Evolutionary conservation across 2,113 vertebrate genomes (phyloP), one percentile per base, ranked within the genome.

Genomic region (Pelecanus crispus): DNA sequence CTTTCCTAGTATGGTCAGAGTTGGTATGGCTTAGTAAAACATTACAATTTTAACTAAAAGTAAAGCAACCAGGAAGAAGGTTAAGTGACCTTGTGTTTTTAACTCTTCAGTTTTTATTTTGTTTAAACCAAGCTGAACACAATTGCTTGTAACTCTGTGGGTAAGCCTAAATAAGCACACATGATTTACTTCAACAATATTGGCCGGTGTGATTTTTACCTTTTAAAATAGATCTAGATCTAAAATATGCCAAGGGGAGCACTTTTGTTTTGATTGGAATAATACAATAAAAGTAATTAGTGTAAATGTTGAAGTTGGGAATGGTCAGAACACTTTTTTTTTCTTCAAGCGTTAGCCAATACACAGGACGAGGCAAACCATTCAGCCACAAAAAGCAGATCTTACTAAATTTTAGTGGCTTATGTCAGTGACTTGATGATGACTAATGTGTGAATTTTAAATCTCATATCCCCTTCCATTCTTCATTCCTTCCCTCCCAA

Each of bases 21-120:
- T 78, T 88, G 92, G 78, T 92, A 81, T 83, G 96, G 94, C 81
- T 49, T 87, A 95, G 74, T 94, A 70, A 97, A 96, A 79, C 72
- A 63, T 81, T 65, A 58, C 44, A 58, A 56, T 86, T 95, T 92
- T 55, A 70, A 70, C 26, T 89, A 65, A 82, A 80, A 53, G 86
- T 79, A 73, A 81, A 91, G 92, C 67, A 95, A 80, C 80, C 63
- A 78, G 96, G 86, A 93, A 93, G 97, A 97, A 95, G 96, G 97
- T 96, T 89, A 98, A 97, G 97, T 98, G 97, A 96, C 97, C 97
- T 98, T 98, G 97, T 94, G 94, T 90, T 97, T 96, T 95, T 96
- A 97, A 88, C 75, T 98, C 95, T 82, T 97, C 58, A 63, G 83
- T 96, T 98, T 90, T 83, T 36, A 61, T 92, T 96, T 81, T 92